phyloP scores from a whole-genome alignment of 2,888 invertebrate genomes.

The Spilosoma lubricipeda region DNA sequence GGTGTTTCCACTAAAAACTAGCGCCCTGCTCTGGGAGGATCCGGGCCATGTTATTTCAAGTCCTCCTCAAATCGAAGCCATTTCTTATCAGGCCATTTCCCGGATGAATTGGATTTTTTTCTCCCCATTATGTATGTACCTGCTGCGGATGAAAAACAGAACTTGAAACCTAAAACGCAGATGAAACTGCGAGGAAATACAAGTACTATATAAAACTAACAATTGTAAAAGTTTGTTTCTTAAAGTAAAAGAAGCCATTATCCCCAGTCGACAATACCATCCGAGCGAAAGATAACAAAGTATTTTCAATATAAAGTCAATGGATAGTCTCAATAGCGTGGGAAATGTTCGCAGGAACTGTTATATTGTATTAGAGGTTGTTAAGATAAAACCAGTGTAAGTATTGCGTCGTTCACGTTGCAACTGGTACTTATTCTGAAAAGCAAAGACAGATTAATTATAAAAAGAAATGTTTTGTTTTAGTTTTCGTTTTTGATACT shows the following conservation, averaged over 20 bases:
- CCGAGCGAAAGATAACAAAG: constrained; percentile 39
- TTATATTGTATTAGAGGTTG: constrained; percentile 63
- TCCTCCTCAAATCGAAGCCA: too few relatives aligned
- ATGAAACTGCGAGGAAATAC: not conserved
- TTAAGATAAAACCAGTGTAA: constrained; percentile 59
- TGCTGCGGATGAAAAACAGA: not conserved
- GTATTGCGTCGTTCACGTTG: constrained; percentile 40
- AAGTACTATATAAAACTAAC: not conserved
- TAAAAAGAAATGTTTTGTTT: not conserved
- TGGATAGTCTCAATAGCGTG: constrained; percentile 52
- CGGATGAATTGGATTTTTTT: too few relatives aligned
- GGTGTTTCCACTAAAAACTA: too few relatives aligned
- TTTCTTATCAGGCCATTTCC: too few relatives aligned
- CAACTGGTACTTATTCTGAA: constrained; percentile 45
- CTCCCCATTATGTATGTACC: too few relatives aligned
- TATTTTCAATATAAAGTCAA: constrained; percentile 61
- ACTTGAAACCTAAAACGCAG: not conserved
- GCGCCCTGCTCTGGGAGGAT: too few relatives aligned
- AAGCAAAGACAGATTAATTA: not conserved
- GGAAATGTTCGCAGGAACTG: constrained; percentile 53
- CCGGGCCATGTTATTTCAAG: too few relatives aligned
- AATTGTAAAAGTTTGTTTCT: not conserved
- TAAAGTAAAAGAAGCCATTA: constrained; percentile 12
- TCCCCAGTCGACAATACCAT: constrained; percentile 12
- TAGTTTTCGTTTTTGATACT: not conserved